These are phyloP conservation scores for Rhizoglyphus robini DNA, from an alignment of 1,140 invertebrate species.

Conservation along the genomic window DNA sequence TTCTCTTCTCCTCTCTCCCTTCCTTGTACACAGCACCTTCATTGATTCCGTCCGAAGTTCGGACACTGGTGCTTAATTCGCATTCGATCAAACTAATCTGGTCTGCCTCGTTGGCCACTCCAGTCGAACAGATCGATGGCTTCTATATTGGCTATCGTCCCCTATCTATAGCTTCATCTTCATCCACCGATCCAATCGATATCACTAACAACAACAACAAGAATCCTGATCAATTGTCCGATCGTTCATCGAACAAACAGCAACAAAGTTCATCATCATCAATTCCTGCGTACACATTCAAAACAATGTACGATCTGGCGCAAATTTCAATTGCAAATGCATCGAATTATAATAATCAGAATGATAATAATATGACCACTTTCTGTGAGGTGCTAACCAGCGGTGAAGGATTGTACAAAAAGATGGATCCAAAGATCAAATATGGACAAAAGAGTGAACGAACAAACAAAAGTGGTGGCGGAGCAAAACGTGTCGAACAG, in stretches of 20 bases:
- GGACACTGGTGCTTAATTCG: conserved; percentile 24
- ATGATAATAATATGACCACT: conserved; percentile 9
- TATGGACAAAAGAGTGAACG: neutral
- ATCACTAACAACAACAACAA: neutral
- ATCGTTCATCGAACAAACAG: neutral
- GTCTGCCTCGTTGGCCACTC: conserved; percentile 16
- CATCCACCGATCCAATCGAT: neutral
- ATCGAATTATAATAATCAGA: neutral
- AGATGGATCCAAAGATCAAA: neutral
- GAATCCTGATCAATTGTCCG: neutral
- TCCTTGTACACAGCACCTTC: conserved; percentile 23
- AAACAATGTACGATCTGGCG: conserved; percentile 10
- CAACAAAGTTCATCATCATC: neutral
- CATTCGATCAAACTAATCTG: conserved; percentile 26
- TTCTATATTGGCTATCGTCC: conserved; percentile 47
- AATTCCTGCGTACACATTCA: conserved; percentile 4
- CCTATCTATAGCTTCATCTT: neutral
- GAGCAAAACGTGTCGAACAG: conserved; percentile 7
- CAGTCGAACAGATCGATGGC: conserved; percentile 34
- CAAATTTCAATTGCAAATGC: neutral
- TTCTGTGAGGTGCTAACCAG: neutral
- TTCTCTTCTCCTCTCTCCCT: conserved; percentile 11
- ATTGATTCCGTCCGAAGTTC: conserved; percentile 26
- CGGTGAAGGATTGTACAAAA: neutral
- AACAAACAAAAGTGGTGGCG: neutral